A percentile compares a stretch with the other conserved stretches of the same genome.
These are phyloP conservation scores for Nephotettix cincticeps DNA, from an alignment of 1,140 invertebrate genomes.

Conservation along the genomic window DNA sequence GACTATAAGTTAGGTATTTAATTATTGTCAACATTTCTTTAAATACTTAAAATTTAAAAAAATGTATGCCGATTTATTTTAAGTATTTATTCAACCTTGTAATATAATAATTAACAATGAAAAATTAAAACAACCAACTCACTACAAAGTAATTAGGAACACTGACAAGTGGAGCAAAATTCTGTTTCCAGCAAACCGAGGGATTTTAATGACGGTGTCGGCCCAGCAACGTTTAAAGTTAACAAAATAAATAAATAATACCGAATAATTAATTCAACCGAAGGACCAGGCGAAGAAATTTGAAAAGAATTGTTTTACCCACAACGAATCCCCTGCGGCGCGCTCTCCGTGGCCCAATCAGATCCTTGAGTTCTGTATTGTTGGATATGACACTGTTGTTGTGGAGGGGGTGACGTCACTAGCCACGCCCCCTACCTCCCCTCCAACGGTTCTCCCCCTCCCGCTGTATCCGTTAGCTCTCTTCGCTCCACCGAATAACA, in stretches of 20 bases:
- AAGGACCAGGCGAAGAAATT: background rate
- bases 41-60: background rate
- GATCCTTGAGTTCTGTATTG: background rate
- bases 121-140: background rate
- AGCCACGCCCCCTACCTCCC: background rate
- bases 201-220: background rate
- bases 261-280: background rate
- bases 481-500: no score
- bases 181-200: background rate
- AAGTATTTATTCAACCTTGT: background rate
- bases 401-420: conserved; percentile 9
- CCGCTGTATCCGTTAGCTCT: no score
- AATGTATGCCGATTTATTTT: background rate
- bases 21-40: background rate
- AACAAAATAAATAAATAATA: conserved; percentile 3
- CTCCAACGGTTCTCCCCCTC: background rate
- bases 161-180: background rate
- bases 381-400: conserved; percentile 2
- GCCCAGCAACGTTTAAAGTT: background rate
- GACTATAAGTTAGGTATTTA: no score
- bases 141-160: background rate
- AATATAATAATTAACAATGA: background rate
- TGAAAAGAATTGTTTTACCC: background rate
- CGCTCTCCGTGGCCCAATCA: background rate
- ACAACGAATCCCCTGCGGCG: background rate